A percentile compares a stretch with the other conserved stretches of the same genome.
Evolutionary conservation across 2,888 invertebrate species (phyloP).

Genomic region (Augochlorella aurata): DNA sequence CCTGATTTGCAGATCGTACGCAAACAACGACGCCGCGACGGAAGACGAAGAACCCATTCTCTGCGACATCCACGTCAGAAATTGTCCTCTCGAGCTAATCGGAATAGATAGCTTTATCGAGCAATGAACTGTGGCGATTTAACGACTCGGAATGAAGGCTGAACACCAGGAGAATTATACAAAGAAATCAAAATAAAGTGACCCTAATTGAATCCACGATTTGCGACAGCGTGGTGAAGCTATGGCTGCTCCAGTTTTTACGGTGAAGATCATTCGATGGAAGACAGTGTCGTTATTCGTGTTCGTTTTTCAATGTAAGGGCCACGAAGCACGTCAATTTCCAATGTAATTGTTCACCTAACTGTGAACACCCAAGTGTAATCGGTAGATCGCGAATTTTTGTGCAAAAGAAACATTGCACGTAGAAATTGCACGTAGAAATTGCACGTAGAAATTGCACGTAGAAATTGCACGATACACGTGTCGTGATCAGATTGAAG

Average conservation of each 20-base stretch:
- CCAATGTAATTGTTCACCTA: neutral
- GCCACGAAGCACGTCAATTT: neutral
- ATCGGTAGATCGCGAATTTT: too few relatives aligned
- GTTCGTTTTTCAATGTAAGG: neutral
- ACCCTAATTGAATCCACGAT: conserved; percentile 11
- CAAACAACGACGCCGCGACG: conserved; percentile 68
- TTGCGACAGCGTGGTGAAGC: neutral
- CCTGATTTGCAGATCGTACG: conserved; percentile 72
- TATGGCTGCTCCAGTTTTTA: neutral
- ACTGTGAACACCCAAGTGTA: neutral
- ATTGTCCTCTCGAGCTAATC: conserved; percentile 77
- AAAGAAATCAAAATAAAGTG: conserved; percentile 14
- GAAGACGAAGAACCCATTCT: conserved; percentile 55
- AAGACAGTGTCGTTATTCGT: neutral
- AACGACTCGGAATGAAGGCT: neutral
- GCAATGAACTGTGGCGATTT: conserved; percentile 8
- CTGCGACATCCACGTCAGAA: conserved; percentile 73
- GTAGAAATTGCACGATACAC: too few relatives aligned
- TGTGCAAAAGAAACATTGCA: too few relatives aligned
- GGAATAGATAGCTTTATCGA: conserved; percentile 71
- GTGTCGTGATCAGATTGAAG: too few relatives aligned
- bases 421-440: too few relatives aligned
- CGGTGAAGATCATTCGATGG: too few relatives aligned
- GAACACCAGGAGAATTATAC: neutral
- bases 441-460: too few relatives aligned